phyloP scores from a whole-genome alignment of 2,797 vertebrate species.

The Crotalus adamanteus region DNA sequence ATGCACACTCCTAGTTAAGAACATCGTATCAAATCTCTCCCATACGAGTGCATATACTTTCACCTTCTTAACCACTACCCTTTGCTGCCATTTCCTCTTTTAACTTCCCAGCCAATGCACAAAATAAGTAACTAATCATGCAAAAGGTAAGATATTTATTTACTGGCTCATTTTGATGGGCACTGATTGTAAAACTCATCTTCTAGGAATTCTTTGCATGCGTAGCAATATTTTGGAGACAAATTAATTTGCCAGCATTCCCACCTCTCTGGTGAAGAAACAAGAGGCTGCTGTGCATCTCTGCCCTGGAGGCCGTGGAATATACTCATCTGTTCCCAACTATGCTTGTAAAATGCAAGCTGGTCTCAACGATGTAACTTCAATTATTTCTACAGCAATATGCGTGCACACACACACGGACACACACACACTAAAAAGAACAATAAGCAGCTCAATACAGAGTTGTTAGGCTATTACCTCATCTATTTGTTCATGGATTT shows the following conservation, averaged over 20 bases:
- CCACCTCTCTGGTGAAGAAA: not conserved
- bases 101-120: not conserved
- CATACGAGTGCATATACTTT: not conserved
- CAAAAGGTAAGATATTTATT: not conserved
- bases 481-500: conserved; percentile 91
- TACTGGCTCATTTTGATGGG: not conserved
- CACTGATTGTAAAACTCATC: not conserved
- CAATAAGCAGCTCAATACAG: not conserved
- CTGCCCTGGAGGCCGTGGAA: not conserved
- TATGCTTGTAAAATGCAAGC: not conserved
- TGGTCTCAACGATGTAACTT: not conserved
- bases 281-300: not conserved
- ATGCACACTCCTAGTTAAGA: not conserved
- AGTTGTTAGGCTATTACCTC: conserved; percentile 75
- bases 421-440: not conserved
- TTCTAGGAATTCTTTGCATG: not conserved
- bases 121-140: not conserved
- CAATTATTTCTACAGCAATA: too few species aligned
- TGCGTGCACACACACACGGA: not conserved
- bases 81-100: not conserved
- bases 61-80: not conserved
- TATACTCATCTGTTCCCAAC: not conserved
- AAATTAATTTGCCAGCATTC: not conserved
- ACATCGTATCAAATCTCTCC: not conserved
- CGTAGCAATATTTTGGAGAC: not conserved